phyloP scores from a whole-genome alignment of 2,888 invertebrate genomes.

The Exephanes ischioxanthus region DNA sequence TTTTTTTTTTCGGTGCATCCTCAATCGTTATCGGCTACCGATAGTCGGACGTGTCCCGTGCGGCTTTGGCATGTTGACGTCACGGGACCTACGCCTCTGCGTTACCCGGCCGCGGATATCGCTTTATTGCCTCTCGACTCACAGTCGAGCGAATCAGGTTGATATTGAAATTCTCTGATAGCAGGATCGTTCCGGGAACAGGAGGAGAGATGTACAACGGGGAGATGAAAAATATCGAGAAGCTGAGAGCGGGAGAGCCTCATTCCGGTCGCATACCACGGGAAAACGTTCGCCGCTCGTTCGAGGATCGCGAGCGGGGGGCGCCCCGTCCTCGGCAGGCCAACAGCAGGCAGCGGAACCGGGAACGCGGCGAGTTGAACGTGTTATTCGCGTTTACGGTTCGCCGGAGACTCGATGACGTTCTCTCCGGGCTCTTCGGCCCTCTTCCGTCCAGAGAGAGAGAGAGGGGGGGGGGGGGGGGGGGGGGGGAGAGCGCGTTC shows the following conservation, averaged over 20 bases:
- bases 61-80: not conserved
- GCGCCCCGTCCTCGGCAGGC: conserved; percentile 33
- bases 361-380: conserved; percentile 38
- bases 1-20: no score
- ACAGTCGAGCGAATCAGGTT: conserved; percentile 32
- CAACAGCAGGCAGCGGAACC: conserved; percentile 22
- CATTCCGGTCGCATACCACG: conserved; percentile 70
- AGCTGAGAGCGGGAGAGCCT: conserved; percentile 58
- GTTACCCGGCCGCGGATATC: not conserved
- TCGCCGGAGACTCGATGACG: conserved; percentile 63
- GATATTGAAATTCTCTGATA: conserved; percentile 59
- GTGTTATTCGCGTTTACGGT: conserved; percentile 68
- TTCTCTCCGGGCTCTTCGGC: conserved; percentile 33
- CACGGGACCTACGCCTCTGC: not conserved
- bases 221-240: conserved; percentile 57
- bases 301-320: conserved; percentile 6
- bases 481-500: not conserved
- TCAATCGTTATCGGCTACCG: no score
- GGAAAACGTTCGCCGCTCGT: conserved; percentile 56
- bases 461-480: no score
- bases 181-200: conserved; percentile 26
- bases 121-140: conserved; percentile 44
- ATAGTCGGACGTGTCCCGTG: not conserved
- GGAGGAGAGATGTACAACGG: conserved; percentile 21
- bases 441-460: not conserved